These are phyloP conservation scores for Campaea margaritaria DNA, from an alignment of 2,888 invertebrate species.

Conservation along the genomic window DNA sequence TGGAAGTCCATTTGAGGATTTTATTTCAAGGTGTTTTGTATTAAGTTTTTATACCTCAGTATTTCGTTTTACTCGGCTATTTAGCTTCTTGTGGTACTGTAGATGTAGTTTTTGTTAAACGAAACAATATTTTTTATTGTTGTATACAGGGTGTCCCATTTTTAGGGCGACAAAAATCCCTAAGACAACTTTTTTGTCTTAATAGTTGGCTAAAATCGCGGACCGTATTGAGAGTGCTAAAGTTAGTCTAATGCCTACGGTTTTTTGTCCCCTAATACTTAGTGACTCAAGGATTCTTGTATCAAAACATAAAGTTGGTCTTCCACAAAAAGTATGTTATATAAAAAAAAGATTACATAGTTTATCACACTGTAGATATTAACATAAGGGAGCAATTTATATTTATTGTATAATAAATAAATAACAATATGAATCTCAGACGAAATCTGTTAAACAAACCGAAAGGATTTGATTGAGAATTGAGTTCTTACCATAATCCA, in stretches of 20 bases:
- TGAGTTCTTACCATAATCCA: conserved; percentile 40
- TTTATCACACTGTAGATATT: conserved; percentile 68
- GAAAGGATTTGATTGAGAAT: conserved; percentile 57
- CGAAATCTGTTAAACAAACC: conserved; percentile 14
- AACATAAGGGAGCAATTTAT: conserved; percentile 81
- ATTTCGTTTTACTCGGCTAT: neutral
- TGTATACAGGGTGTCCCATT: conserved; percentile 12
- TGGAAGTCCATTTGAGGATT: conserved; percentile 26
- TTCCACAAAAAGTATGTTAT: conserved; percentile 28
- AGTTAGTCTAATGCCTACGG: no score
- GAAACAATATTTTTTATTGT: neutral
- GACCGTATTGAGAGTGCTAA: no score
- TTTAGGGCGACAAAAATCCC: neutral
- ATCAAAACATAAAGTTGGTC: conserved; percentile 16
- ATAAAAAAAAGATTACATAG: conserved; percentile 14
- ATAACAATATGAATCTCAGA: conserved; percentile 57
- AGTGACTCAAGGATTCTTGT: neutral
- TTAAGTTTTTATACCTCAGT: conserved; percentile 6
- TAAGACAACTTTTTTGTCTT: neutral
- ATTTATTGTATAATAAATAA: conserved; percentile 59
- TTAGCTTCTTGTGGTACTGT: neutral
- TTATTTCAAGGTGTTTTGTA: no score
- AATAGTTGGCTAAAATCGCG: neutral
- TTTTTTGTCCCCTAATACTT: neutral
- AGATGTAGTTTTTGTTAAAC: neutral